Percentiles rank a stretch among this genome's conserved stretches.
Evolutionary conservation across 1,140 invertebrate species (phyloP).

Genomic region (Frieseomelitta varia): DNA sequence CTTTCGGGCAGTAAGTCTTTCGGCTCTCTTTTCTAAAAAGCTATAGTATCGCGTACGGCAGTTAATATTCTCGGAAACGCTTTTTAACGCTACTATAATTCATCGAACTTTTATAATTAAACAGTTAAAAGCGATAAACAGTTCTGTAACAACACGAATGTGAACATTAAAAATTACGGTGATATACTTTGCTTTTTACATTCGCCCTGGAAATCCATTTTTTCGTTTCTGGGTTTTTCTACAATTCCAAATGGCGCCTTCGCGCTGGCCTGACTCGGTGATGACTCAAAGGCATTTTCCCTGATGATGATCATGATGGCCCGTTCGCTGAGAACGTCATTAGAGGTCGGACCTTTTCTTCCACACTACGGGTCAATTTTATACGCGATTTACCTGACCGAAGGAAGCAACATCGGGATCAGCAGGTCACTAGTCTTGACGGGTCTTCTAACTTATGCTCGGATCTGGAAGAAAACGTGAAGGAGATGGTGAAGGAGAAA

Average conservation of each 20-base stretch:
- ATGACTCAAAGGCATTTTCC: slow-evolving; percentile 33
- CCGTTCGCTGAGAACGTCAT: slow-evolving; percentile 41
- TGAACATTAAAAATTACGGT: too few relatives aligned
- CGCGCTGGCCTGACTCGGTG: neutral
- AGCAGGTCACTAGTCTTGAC: slow-evolving; percentile 45
- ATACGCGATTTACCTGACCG: slow-evolving; percentile 58
- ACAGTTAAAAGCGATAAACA: too few relatives aligned
- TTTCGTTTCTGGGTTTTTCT: neutral
- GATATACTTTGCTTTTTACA: too few relatives aligned
- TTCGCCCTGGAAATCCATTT: slow-evolving; percentile 16
- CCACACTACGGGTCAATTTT: slow-evolving; percentile 45
- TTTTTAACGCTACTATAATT: slow-evolving; percentile 54
- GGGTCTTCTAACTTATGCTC: slow-evolving; percentile 38
- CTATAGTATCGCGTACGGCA: neutral
- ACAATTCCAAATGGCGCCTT: neutral
- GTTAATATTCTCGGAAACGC: slow-evolving; percentile 38
- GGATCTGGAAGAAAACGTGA: slow-evolving; percentile 42
- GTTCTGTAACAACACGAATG: too few relatives aligned
- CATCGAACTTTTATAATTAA: too few relatives aligned
- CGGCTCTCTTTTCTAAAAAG: slow-evolving; percentile 48
- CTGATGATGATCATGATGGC: slow-evolving; percentile 47
- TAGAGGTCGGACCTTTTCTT: slow-evolving; percentile 17
- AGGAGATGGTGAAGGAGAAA: neutral
- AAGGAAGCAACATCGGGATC: slow-evolving; percentile 38
- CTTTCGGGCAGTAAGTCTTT: slow-evolving; percentile 40